Evolutionary conservation across 2,888 invertebrate species (phyloP), one percentile per base, ranked within the genome.

Genomic region (Pinctada fucata): DNA sequence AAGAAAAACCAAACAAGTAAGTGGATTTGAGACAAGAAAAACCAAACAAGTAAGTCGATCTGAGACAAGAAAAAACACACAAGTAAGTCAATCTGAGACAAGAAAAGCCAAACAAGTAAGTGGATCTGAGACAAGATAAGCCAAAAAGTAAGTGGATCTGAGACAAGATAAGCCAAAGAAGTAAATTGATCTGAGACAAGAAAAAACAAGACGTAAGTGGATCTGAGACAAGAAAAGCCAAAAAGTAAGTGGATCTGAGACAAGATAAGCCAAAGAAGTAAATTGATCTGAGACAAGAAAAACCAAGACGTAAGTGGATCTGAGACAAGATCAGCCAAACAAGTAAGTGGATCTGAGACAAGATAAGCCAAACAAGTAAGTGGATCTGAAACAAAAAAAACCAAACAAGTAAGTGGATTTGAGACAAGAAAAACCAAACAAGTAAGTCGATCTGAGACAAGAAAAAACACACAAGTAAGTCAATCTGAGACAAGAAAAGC

Each of bases 291-390:
- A 94, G 98, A 70, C 94, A 95, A 82, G 94, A 94, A 65, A 95
- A 94, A 89, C 94, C 95, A 58, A 93, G 94, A 94, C 93, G 95
- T 95, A 91, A 91, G 93, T 74, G 45, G 58, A 98, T 93, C 94
- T 98, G 79, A 94, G 98, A 70, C 94, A 95, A 82, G 94, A 94
- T 66, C 95, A 94, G 89, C 94, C 95, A 58, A 93, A 94, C 94
- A 94, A 93, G 95, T 95, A 95, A 88, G 95, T 96, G 83, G 98
- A 98, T 93, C 94, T 98, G 79, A 94, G 98, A 70, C 94, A 95
- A 82, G 94, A 94, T 65, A 95, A 94, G 89, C 94, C 95, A 63
- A 93, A 94, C 91, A 94, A 93, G 95, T 95, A 91, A 91, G 93
- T 74, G 31, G 58, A 98, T 93, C 94, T 98, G 79, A 94, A 98